phyloP scores from a whole-genome alignment of 2,797 vertebrate genomes.

The Eulemur albifrons region DNA sequence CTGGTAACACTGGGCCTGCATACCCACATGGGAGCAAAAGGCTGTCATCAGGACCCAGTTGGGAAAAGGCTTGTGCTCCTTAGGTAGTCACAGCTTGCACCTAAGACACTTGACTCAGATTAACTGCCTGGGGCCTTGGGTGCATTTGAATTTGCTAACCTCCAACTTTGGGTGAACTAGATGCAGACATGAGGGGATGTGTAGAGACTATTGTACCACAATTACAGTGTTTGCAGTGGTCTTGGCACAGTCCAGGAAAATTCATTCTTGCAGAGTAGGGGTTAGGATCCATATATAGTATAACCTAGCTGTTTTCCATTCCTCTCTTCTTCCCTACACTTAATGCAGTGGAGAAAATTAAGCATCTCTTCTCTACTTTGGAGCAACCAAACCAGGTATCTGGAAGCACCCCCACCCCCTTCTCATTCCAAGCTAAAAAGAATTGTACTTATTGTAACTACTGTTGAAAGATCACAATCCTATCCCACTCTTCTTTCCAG shows the following conservation, averaged over 20 bases:
- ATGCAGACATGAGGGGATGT: not conserved
- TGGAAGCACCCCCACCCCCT: not conserved
- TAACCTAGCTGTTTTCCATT: not conserved
- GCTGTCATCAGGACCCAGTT: not conserved
- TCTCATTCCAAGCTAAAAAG: not conserved
- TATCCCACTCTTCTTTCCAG: not conserved
- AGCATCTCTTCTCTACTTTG: not conserved
- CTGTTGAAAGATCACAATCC: not conserved
- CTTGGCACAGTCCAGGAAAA: not conserved
- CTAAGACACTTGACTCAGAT: not conserved
- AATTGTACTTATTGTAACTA: not conserved
- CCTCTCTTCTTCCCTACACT: not conserved
- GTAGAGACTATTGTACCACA: not conserved
- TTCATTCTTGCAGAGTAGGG: not conserved
- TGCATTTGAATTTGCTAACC: not conserved
- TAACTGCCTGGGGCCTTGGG: not conserved
- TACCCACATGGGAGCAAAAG: not conserved
- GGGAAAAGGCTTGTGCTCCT: not conserved
- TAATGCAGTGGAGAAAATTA: not conserved
- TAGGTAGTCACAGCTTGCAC: not conserved
- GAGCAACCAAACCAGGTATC: not conserved
- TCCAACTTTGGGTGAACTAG: not conserved
- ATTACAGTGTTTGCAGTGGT: not conserved
- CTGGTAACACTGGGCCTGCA: not conserved
- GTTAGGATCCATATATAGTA: not conserved